Evolutionary conservation across 2,888 invertebrate genomes (phyloP).

Genomic region (Tromatobia lineatoria): DNA sequence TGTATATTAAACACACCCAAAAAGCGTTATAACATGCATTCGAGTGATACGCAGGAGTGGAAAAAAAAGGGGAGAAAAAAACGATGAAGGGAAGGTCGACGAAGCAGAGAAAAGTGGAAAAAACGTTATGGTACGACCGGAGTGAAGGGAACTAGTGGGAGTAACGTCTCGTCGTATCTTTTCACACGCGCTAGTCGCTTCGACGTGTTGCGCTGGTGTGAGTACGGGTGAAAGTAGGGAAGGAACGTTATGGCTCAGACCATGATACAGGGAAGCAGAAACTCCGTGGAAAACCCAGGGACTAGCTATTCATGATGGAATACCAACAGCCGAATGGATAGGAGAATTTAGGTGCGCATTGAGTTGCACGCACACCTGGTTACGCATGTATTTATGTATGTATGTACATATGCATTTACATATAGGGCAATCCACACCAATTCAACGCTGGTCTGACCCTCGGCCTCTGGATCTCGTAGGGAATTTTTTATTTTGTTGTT

Average conservation of each 20-base stretch:
- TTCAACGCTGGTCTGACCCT: too few species aligned
- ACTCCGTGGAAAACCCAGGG: background rate
- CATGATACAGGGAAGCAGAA: constrained; percentile 8
- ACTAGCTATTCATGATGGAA: background rate
- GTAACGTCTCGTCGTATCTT: background rate
- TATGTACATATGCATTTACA: too few species aligned
- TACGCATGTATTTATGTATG: background rate
- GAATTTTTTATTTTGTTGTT: too few species aligned
- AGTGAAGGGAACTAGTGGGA: background rate
- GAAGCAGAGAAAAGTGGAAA: constrained; percentile 17
- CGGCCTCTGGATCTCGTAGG: too few species aligned
- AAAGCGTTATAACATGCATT: too few species aligned
- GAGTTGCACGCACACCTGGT: background rate
- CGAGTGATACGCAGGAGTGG: background rate
- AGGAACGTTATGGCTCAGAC: constrained; percentile 31
- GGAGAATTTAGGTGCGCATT: background rate
- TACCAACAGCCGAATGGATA: background rate
- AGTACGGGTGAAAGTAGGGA: constrained; percentile 21
- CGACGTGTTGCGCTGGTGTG: background rate
- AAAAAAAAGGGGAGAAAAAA: background rate
- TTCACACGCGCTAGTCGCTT: background rate
- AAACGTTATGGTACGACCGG: background rate
- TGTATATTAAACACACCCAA: too few species aligned
- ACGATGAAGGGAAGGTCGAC: background rate
- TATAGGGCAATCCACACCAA: too few species aligned